Base-by-base conservation (phyloP, 2,888 invertebrate genomes). In the Aspidapion aeneum region DNA sequence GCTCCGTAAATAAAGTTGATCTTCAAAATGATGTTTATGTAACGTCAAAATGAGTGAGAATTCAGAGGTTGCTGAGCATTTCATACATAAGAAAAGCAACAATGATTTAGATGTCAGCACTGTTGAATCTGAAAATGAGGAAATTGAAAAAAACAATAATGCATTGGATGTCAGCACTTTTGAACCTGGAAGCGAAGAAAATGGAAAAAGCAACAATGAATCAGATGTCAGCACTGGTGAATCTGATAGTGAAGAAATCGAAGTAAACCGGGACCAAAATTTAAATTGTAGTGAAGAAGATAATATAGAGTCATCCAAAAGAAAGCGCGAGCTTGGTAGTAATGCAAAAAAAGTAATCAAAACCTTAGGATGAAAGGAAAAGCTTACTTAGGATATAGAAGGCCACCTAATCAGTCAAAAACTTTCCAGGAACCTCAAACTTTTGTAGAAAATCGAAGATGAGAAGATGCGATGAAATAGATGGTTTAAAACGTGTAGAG, bases 351-450 rank as follows among this genome's bases (percentile, higher is more conserved):
- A 56, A 56, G 7, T 19, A 56, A 56, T 56, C 56, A 56, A 56
- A 19, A 56, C n/a, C 56, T 56, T 18, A 56, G 56, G 21, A 56
- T 56, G 56, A 56, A 56, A 21, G 56, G 56, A 18, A 56, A 56
- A 56, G n/a, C 21, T 56, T 56, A 56, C 56, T n/a, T 56, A 56
- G 56, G 56, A 20, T 56, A 56, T 20, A 56, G 21, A 56, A 56
- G 56, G 19, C 56, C 56, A 56, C 56, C 7, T 18, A 56, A 56
- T 20, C 19, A 56, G 21, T 56, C 19, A 21, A 56, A 56, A 18
- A 56, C 21, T 7, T 56, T 56, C 56, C 56, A 56, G 5, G 56
- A 5, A 56, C 5, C 56, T 56, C 56, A 56, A 56, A 56, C 56
- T 56, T 56, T 56, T 56, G 56, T 19, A 20, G 56, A 20, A 56